Base-by-base conservation (phyloP, 1,140 invertebrate species). In the Pseudomyrmex dendroicus region DNA sequence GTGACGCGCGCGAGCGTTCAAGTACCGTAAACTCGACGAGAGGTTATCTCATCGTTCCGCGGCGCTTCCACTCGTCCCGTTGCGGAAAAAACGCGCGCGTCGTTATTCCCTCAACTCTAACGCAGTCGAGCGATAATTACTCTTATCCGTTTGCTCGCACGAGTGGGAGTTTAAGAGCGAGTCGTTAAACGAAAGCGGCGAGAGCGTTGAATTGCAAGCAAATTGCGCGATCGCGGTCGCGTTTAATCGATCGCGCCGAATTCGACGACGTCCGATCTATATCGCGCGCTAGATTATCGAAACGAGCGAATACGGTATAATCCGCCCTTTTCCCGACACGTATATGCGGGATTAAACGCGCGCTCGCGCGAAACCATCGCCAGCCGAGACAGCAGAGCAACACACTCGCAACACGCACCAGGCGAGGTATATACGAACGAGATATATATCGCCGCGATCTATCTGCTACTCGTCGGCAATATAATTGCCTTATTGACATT, bases 401-500 rank as follows among this genome's bases (percentile, higher is more conserved):
- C 35, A 35, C 35, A 5, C 35, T 20, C 20, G 20, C 20, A 22
- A 22, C 22, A 22, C 22, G 85, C 85, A 86, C 80, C 80, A 85
- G 67, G 74, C 73, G 84, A 25, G 25, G 89, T 87, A 86, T 87
- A 86, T 83, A 35, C 5, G 88, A 89, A 87, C 84, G 89, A 91
- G 90, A 92, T 90, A 84, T 88, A 89, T 89, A 84, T 82, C 84
- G 5, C 35, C 35, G 35, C 35, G 35, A 35, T 35, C 86, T 64
- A 88, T 61, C 25, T 25, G 83, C 17, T 86, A 73, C 89, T 90
- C 89, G 73, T 84, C 82, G 84, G 64, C 89, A 80, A 25, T 25
- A 91, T 93, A 93, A 93, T 93, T 93, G 92, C 87, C 90, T 92
- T 93, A 93, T 94, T 92, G 92, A 91, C 92, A 92, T 94, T 93